phyloP scores from a whole-genome alignment of 1,140 invertebrate species.

The Drosophila murphyi region DNA sequence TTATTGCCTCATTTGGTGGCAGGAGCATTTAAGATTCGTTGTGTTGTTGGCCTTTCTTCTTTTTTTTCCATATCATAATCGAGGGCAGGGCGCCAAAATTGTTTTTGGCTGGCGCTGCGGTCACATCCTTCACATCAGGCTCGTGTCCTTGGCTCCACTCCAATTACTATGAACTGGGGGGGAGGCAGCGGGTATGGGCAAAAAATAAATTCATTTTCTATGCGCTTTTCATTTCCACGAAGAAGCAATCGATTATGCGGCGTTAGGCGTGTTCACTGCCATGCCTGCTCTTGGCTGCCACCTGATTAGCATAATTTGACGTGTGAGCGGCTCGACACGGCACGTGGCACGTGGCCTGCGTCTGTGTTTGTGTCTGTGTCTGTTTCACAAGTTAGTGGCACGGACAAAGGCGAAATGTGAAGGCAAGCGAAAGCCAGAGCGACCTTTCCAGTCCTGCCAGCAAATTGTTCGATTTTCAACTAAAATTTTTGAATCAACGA shows the following conservation, averaged over 20 bases:
- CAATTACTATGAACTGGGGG: neutral
- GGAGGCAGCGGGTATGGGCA: neutral
- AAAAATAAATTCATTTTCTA: constrained; percentile 53
- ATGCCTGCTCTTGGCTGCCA: constrained; percentile 25
- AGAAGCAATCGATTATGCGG: constrained; percentile 61
- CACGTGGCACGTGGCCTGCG: constrained; percentile 13
- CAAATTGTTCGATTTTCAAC: constrained; percentile 63
- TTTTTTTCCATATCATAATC: constrained; percentile 39
- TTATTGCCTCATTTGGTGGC: neutral
- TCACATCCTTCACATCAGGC: constrained; percentile 3
- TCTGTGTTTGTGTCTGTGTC: neutral
- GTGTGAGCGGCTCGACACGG: constrained; percentile 41
- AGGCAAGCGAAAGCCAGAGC: constrained; percentile 17
- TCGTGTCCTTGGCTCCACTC: neutral
- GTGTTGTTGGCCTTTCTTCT: constrained; percentile 2
- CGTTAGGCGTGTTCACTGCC: constrained; percentile 38
- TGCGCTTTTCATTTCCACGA: constrained; percentile 36
- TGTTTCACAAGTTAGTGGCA: constrained; percentile 6
- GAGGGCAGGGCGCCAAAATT: constrained; percentile 41
- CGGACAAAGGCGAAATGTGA: constrained; percentile 47
- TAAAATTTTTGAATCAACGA: constrained; percentile 59
- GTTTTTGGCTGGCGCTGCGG: constrained; percentile 37
- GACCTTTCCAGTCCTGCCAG: constrained; percentile 44
- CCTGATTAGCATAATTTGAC: constrained; percentile 75
- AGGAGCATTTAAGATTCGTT: neutral